Evolutionary conservation across 2,888 invertebrate genomes (phyloP), one percentile per base, ranked within the genome.

Genomic region (Cosmia trapezina): DNA sequence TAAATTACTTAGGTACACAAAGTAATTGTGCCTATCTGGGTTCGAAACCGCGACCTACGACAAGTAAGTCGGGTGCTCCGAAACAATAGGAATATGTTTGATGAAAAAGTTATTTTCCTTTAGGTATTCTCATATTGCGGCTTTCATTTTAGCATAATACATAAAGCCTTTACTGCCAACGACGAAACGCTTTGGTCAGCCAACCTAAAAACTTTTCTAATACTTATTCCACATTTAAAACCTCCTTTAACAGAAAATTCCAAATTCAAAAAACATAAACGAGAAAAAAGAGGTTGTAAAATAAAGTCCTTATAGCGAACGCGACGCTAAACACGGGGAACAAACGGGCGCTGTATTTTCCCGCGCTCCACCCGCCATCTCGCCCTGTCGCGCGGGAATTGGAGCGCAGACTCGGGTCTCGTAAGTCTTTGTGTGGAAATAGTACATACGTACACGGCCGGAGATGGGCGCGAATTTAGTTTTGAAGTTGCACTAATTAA

Each of bases 351-450:
- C 71, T 70, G 81, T 81, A 81, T 83, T 86, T 86, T 86, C 79
- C 78, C 86, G 87, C 83, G 85, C 74, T 53, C 77, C 83, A 77
- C 82, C 79, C 79, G 79, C 78, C 78, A 81, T 74, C 66, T 80
- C 83, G 78, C 77, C 80, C 66, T 73, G 83, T 71, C 83, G 87
- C 80, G 82, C 82, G 86, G 85, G 86, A 86, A 86, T 86, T 86
- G 77, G 86, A 85, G 87, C 86, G 83, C 76, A 77, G 76, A 71
- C 68, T 76, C 64, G 69, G 66, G 70, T 56, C 71, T 78, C 76
- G 73, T 75, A 83, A 73, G 80, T 85, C 85, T 86, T 85, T 86
- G 81, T 86, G 83, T 76, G 70, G 66, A 86, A 84, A 86, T 41
- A 41, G 37, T 73, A 85, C 72, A 76, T 81, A 76, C 66, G 59